Evolutionary conservation across 2,113 vertebrate species (phyloP).

Genomic region (Elephas maximus): DNA sequence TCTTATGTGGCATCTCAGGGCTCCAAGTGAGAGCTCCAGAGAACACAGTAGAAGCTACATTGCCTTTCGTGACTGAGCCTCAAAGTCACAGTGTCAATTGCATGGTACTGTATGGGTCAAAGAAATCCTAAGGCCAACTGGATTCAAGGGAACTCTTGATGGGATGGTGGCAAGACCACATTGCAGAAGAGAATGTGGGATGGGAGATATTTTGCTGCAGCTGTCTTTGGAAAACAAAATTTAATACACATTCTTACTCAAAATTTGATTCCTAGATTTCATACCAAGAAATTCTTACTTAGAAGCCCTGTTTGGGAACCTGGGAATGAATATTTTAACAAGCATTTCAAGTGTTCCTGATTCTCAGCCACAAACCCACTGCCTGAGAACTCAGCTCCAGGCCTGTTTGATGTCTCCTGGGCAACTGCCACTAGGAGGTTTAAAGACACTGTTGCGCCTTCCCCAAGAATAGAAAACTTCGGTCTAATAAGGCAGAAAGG

Average conservation of each 20-base stretch:
- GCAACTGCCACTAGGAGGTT: background rate
- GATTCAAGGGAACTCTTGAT: background rate
- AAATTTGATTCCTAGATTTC: background rate
- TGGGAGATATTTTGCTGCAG: background rate
- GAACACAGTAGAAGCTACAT: background rate
- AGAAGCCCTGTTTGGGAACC: background rate
- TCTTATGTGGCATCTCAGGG: background rate
- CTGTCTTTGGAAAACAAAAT: slow-evolving; percentile 11
- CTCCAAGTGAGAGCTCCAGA: background rate
- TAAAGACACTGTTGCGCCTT: background rate
- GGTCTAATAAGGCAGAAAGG: background rate
- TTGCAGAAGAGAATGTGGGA: background rate
- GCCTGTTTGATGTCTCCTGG: background rate
- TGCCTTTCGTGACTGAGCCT: background rate
- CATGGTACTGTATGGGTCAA: too few species aligned
- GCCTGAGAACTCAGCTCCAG: background rate
- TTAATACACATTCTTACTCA: background rate
- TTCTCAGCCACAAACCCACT: background rate
- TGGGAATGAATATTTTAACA: background rate
- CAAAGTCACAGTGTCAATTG: background rate
- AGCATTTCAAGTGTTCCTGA: background rate
- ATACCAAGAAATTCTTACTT: background rate
- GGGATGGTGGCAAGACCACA: background rate
- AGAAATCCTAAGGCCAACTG: background rate
- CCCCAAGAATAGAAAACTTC: background rate